Base-by-base conservation (phyloP, 1,140 invertebrate species). In the Mycetomoellerius zeteki region DNA sequence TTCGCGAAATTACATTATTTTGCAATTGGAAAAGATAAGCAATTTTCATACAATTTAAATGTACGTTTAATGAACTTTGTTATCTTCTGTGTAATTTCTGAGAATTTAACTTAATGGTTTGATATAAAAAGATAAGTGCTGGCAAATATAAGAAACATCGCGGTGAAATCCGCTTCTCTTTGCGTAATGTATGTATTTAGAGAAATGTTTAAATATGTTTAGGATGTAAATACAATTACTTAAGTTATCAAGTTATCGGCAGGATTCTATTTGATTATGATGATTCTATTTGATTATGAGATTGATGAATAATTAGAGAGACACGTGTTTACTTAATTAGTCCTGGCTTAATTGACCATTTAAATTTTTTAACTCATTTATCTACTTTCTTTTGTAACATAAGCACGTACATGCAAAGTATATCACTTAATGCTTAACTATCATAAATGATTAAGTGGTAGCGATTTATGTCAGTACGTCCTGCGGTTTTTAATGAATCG, bases 401-500 rank as follows among this genome's bases (percentile, higher is more conserved):
- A 50, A 30, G 54, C 69, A 62, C 54, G 54, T 58, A 21, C 33
- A 47, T 73, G 54, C 33, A 27, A 21, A 58, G 52, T 58, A 37
- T 84, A 47, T 73, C 54, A 58, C 50, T 75, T 75, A 75, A 33
- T 84, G 24, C 27, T 60, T 21, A 14, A 60, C 54, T 84, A 73
- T 75, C 80, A 75, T 75, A 75, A 60, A 84, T 84, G 80, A 84
- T 84, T 73, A 73, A 84, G 80, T 21, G 69, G 16, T 84, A 60
- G 69, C 69, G 67, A 75, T 84, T 84, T 75, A 84, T 84, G 54
- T 62, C 80, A 43, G 54, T 84, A 73, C 37, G 80, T 73, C 71
- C 56, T 24, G 71, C 21, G 69, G 54, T 84, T 84, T 84, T 84
- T 84, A 84, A 75, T 73, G 69, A 69, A 50, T 84, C 80, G 69